phyloP scores from a whole-genome alignment of 2,113 vertebrate species.

The Salvator merianae region DNA sequence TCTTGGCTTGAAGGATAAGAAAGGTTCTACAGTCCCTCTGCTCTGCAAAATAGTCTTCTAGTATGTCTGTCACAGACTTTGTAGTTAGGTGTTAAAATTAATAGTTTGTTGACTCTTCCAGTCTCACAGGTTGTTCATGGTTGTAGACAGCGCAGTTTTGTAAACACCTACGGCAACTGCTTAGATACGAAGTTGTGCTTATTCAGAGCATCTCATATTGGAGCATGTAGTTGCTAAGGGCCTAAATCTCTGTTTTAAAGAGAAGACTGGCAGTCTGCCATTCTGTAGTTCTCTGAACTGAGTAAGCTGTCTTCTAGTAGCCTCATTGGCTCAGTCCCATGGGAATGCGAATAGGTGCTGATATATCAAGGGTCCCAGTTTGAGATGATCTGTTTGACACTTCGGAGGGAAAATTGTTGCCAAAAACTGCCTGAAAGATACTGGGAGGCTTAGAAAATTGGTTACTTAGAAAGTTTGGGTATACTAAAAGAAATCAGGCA shows the following conservation, averaged over 20 bases:
- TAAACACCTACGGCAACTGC: background rate
- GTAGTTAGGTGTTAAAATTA: background rate
- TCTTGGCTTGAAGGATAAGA: background rate
- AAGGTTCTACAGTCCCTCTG: background rate
- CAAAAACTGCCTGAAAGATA: background rate
- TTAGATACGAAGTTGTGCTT: background rate
- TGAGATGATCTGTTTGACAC: background rate
- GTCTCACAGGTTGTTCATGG: background rate
- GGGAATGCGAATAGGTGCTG: background rate
- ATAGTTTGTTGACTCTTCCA: background rate
- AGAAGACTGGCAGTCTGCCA: background rate
- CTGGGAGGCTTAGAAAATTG: background rate
- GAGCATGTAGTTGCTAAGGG: background rate
- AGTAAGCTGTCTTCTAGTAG: background rate
- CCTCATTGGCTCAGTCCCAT: background rate
- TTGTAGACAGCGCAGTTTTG: slow-evolving; percentile 1
- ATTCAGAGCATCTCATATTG: background rate
- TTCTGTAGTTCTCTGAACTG: background rate
- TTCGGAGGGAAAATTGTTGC: background rate
- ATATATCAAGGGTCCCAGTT: background rate
- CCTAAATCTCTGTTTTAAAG: background rate
- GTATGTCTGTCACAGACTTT: background rate
- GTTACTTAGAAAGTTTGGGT: background rate
- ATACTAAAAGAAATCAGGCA: background rate
- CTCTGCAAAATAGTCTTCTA: background rate